Evolutionary conservation across 2,113 vertebrate genomes (phyloP).

Genomic region (Solea solea): DNA sequence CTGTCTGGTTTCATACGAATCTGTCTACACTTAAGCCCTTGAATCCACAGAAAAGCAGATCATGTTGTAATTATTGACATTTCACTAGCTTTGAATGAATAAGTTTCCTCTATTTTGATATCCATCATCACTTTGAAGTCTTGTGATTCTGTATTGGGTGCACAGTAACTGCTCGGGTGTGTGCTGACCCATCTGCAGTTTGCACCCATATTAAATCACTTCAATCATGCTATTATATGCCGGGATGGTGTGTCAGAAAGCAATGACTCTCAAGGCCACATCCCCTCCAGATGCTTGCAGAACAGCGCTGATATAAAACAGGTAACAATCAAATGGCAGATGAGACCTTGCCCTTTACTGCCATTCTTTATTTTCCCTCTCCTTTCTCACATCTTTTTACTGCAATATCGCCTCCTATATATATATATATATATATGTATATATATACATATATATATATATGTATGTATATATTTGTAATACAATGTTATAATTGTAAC

Average conservation of each 20-base stretch:
- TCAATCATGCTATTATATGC: conserved; percentile 46
- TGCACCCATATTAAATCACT: conserved; percentile 54
- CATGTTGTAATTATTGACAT: conserved; percentile 22
- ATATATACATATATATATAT: too few relatives aligned
- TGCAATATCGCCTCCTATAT: background rate
- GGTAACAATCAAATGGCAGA: conserved; percentile 38
- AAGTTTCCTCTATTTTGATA: conserved; percentile 32
- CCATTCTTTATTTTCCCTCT: conserved; percentile 1
- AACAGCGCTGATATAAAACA: conserved; percentile 44
- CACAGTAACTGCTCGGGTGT: conserved; percentile 34
- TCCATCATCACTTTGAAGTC: background rate
- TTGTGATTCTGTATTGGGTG: conserved; percentile 16
- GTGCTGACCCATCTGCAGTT: conserved; percentile 35
- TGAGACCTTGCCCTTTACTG: conserved; percentile 27
- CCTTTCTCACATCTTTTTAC: background rate
- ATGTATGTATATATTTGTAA: too few relatives aligned
- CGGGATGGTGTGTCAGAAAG: conserved; percentile 38
- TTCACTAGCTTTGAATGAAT: conserved; percentile 11
- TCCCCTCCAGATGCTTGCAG: conserved; percentile 55
- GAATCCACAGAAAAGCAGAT: conserved; percentile 1
- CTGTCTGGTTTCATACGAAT: conserved; percentile 3
- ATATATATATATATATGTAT: too few relatives aligned
- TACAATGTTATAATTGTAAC: too few relatives aligned
- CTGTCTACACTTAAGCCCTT: background rate
- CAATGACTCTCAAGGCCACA: conserved; percentile 44